These are phyloP conservation scores for Amphilophus citrinellus DNA, from an alignment of 2,113 vertebrate species.

Conservation along the genomic window DNA sequence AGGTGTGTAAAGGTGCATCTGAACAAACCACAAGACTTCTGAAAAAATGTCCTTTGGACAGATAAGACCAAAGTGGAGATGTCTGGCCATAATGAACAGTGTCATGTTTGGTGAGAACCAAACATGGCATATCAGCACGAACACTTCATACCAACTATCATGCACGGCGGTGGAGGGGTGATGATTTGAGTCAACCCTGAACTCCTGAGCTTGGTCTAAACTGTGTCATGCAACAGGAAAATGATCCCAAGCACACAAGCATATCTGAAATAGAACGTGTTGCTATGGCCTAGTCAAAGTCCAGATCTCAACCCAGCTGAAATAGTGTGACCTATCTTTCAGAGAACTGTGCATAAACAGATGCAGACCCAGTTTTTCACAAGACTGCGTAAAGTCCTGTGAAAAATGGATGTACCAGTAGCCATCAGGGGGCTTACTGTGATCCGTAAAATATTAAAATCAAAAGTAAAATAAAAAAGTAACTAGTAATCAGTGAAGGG, in stretches of 20 bases:
- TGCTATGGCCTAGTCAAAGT: background rate
- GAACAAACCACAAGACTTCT: too few species aligned
- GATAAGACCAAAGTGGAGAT: too few species aligned
- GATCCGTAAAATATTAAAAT: background rate
- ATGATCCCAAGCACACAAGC: background rate
- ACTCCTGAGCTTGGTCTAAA: background rate
- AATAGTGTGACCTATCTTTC: background rate
- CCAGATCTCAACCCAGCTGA: background rate
- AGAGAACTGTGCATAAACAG: background rate
- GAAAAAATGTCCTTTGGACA: too few species aligned
- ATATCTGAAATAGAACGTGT: background rate
- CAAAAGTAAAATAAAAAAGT: background rate
- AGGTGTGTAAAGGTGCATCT: too few species aligned
- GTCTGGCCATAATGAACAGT: too few species aligned
- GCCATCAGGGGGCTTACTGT: background rate
- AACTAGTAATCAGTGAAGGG: background rate
- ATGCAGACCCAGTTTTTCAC: too few species aligned
- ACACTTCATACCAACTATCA: too few species aligned
- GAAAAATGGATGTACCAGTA: rapidly evolving
- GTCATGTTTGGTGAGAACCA: too few species aligned
- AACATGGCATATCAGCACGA: too few species aligned
- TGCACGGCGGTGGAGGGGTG: too few species aligned
- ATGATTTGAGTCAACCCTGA: background rate
- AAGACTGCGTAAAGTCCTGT: background rate
- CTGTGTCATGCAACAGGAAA: background rate